Percentiles rank a stretch among this genome's conserved stretches.
phyloP scores from a whole-genome alignment of 2,888 invertebrate genomes.

The Epicampocera succincta region DNA sequence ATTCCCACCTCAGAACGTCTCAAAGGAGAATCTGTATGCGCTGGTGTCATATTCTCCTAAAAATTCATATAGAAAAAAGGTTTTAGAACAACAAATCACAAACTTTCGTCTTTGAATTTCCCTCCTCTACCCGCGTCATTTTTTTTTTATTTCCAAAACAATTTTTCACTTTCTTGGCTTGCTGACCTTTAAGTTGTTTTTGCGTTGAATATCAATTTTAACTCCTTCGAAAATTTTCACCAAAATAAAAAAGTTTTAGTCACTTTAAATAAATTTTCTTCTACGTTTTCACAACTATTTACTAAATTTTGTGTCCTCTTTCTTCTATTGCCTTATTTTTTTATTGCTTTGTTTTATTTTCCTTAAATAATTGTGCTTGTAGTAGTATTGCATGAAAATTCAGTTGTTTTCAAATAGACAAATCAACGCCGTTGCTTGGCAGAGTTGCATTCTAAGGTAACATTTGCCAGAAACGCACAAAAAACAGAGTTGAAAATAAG shows the following conservation, averaged over 20 bases:
- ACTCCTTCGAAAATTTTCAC: constrained; percentile 23
- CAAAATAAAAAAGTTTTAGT: constrained; percentile 33
- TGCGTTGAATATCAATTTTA: constrained; percentile 43
- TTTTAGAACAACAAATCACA: constrained; percentile 15
- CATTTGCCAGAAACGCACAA: neutral
- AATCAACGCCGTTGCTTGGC: constrained; percentile 55
- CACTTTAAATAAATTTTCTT: constrained; percentile 37
- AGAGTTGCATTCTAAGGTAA: constrained; percentile 15
- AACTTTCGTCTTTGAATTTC: constrained; percentile 54
- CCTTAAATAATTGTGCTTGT: constrained; percentile 63
- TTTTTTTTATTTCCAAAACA: constrained; percentile 2
- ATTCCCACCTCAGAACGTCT: constrained; percentile 78
- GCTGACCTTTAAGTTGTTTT: constrained; percentile 45
- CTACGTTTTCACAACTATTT: constrained; percentile 55
- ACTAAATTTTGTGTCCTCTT: constrained; percentile 52
- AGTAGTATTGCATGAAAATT: constrained; percentile 63
- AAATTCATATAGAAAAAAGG: constrained; percentile 7
- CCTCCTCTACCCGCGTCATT: constrained; percentile 50
- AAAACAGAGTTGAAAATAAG: neutral
- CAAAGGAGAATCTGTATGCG: constrained; percentile 78
- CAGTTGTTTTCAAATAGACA: constrained; percentile 71
- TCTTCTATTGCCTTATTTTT: constrained; percentile 61
- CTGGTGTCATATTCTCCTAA: constrained; percentile 76
- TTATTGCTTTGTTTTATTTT: constrained; percentile 61
- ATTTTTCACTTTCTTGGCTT: constrained; percentile 27